Conservation (phyloP, 2,888 invertebrate genomes). For the Parasteatoda lunata region DNA sequence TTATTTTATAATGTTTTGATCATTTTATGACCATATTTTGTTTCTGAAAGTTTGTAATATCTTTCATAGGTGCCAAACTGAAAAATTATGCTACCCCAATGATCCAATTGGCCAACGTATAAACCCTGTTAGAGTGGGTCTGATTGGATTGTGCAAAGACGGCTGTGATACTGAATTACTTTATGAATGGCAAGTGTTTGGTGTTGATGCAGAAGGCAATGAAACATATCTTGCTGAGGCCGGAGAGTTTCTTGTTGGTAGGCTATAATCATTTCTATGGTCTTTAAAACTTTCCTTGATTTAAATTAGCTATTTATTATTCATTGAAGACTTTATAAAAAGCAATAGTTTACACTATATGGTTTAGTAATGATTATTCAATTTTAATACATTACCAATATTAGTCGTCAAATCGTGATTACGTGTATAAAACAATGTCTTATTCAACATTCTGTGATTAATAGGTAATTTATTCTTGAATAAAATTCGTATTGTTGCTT, state of each 20-base stretch:
- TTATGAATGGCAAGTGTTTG: conserved; percentile 71
- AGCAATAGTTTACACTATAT: neutral
- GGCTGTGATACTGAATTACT: conserved; percentile 70
- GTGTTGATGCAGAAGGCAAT: conserved; percentile 68
- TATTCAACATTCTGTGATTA: too few relatives aligned
- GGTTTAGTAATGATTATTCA: too few relatives aligned
- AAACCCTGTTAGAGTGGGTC: conserved; percentile 71
- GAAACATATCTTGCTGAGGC: conserved; percentile 70
- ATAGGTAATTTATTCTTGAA: too few relatives aligned
- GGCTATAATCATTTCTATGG: neutral
- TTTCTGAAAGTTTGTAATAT: too few relatives aligned
- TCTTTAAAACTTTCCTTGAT: neutral
- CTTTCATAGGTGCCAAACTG: conserved; percentile 70
- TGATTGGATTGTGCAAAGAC: conserved; percentile 71
- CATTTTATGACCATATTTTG: too few relatives aligned
- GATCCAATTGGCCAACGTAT: conserved; percentile 71
- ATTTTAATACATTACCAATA: too few relatives aligned
- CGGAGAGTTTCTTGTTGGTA: conserved; percentile 69
- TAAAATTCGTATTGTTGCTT: too few relatives aligned
- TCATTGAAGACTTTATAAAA: neutral
- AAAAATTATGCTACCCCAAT: conserved; percentile 70
- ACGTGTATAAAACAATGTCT: too few relatives aligned
- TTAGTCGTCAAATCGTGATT: too few relatives aligned
- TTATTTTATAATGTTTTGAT: too few relatives aligned
- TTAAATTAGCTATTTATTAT: neutral